A percentile compares a stretch with the other conserved stretches of the same genome.
Evolutionary conservation across 2,797 vertebrate genomes (phyloP).

Genomic region (Chlorospingus flavigularis): DNA sequence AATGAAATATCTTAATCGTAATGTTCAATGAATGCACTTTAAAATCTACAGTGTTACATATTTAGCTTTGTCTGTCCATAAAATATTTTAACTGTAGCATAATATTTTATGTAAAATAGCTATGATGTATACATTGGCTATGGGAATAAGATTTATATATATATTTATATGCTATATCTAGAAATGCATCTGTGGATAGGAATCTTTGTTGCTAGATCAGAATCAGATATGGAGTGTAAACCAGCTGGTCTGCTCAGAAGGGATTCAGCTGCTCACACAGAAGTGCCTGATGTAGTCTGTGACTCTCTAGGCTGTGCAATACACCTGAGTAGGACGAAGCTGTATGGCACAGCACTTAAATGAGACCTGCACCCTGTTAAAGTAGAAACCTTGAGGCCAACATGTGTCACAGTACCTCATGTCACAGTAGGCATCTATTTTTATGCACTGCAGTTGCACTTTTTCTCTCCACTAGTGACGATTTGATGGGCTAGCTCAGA

Average conservation of each 20-base stretch:
- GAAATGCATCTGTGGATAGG: not conserved
- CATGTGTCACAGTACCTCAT: not conserved
- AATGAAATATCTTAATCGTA: not conserved
- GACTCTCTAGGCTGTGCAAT: not conserved
- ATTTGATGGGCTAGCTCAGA: rapidly evolving
- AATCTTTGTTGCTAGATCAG: not conserved
- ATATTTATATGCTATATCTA: not conserved
- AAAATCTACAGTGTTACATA: not conserved
- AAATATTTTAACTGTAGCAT: not conserved
- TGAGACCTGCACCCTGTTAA: not conserved
- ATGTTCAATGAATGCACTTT: not conserved
- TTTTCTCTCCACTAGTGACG: not conserved
- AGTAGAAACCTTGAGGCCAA: not conserved
- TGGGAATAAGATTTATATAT: not conserved
- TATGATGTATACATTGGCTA: not conserved
- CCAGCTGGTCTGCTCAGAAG: not conserved
- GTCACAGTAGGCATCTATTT: not conserved
- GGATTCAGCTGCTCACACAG: not conserved
- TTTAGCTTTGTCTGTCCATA: not conserved
- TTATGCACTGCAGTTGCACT: not conserved
- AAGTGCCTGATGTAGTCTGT: not conserved
- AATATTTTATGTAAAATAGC: not conserved
- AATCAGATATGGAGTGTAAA: not conserved
- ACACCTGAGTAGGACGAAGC: not conserved
- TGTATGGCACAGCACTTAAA: not conserved